A percentile compares a stretch with the other conserved stretches of the same genome.
phyloP scores from a whole-genome alignment of 2,113 vertebrate species.

The Sander vitreus region DNA sequence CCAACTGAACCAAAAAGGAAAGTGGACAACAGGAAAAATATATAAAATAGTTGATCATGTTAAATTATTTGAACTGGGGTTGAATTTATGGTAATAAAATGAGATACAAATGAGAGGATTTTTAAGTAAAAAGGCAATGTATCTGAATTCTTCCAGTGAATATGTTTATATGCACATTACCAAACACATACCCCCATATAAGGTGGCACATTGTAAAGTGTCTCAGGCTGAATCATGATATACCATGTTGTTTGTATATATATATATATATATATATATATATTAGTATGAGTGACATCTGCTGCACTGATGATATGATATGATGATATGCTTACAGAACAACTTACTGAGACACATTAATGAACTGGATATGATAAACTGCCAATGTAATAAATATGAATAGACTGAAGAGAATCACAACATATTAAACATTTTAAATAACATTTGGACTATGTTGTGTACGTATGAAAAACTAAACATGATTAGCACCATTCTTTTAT shows the following conservation, averaged over 20 bases:
- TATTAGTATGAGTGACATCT: slow-evolving; percentile 8
- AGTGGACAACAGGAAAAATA: neutral
- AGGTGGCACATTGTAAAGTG: neutral
- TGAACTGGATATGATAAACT: neutral
- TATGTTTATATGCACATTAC: neutral
- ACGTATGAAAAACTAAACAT: neutral
- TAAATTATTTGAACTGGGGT: too few relatives aligned
- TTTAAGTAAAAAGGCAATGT: too few relatives aligned
- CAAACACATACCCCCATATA: neutral
- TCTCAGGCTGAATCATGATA: slow-evolving; percentile 2
- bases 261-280: too few relatives aligned
- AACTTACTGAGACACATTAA: neutral
- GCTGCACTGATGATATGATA: slow-evolving; percentile 17
- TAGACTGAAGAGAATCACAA: neutral
- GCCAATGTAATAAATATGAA: neutral
- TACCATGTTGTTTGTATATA: too few relatives aligned
- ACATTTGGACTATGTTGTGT: neutral
- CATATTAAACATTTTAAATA: neutral
- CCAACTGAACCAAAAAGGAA: neutral
- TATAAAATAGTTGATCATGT: neutral
- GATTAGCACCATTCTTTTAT: neutral
- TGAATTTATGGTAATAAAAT: neutral
- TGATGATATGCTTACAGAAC: neutral
- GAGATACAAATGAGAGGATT: neutral
- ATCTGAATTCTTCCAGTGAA: neutral